Evolutionary conservation across 2,888 invertebrate genomes (phyloP), one percentile per base, ranked within the genome.

Genomic region (Metalampra italica): DNA sequence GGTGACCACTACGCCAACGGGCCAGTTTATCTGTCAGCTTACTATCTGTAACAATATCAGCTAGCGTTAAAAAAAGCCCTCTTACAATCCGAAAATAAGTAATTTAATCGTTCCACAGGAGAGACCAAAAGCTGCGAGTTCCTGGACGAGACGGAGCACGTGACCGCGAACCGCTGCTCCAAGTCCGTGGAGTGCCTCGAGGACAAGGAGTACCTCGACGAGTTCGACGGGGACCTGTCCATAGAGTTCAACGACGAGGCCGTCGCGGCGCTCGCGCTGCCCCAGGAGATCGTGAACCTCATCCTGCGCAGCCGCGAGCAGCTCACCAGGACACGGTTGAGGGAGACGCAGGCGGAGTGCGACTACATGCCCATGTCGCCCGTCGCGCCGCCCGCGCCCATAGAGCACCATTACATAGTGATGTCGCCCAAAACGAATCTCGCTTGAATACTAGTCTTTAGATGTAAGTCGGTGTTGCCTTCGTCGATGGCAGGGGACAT

Each of bases 41-140:
- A n/a, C n/a, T n/a, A n/a, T n/a, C n/a, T n/a, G n/a, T n/a, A n/a
- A n/a, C n/a, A n/a, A n/a, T n/a, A n/a, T n/a, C n/a, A n/a, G n/a
- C n/a, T n/a, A n/a, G n/a, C n/a, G n/a, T n/a, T n/a, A n/a, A n/a
- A n/a, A n/a, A n/a, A n/a, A n/a, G n/a, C n/a, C n/a, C n/a, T n/a
- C n/a, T n/a, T n/a, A n/a, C n/a, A n/a, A 22, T 22, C 22, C 22
- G 22, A 22, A 22, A 22, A 22, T 22, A 22, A 22, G 5, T 22
- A n/a, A n/a, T n/a, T n/a, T n/a, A n/a, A n/a, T n/a, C n/a, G n/a
- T n/a, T n/a, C n/a, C n/a, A n/a, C n/a, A n/a, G 36, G 36, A 3
- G 86, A 85, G 54, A 78, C 85, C 0, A 88, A 88, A 46, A 89
- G 89, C 69, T 90, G 90, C 60, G 90, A 90, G 57, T 87, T 79